Conservation (phyloP, 2,888 invertebrate species). For the Pollenia griseotomentosa region DNA sequence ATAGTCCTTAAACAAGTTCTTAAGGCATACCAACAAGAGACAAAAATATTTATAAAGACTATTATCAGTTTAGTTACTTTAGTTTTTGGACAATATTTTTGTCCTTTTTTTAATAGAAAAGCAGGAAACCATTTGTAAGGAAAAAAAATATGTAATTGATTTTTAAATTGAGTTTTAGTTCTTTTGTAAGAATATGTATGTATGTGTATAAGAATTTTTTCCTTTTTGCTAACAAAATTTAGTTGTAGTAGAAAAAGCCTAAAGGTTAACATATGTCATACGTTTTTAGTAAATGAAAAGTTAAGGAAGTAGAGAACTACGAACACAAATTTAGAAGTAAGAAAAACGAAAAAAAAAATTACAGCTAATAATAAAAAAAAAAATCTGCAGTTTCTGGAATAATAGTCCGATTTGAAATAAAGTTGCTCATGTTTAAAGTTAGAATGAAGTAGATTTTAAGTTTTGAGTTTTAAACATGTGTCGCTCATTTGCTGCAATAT, state of each 20-base stretch:
- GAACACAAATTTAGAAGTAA: no score
- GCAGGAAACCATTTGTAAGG: neutral
- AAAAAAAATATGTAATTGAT: neutral
- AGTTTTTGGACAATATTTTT: neutral
- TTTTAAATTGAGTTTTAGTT: conserved; percentile 3
- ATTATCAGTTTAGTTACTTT: neutral
- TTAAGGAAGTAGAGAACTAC: no score
- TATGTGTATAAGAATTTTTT: no score
- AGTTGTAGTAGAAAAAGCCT: neutral
- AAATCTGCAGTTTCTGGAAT: no score
- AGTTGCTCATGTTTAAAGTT: no score
- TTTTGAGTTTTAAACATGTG: no score
- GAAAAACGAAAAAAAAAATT: no score
- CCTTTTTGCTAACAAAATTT: neutral
- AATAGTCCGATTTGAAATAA: no score
- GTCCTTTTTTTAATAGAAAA: neutral
- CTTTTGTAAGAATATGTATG: neutral
- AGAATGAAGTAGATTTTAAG: no score
- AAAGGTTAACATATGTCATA: neutral
- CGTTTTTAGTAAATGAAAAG: neutral
- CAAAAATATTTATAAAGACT: neutral
- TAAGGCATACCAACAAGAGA: neutral
- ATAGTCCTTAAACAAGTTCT: neutral
- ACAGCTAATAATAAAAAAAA: no score
- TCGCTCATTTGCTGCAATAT: no score